Evolutionary conservation across 35 echinoderm and acorn worm genomes (phyloP).

Genomic region (Apostichopus japonicus): DNA sequence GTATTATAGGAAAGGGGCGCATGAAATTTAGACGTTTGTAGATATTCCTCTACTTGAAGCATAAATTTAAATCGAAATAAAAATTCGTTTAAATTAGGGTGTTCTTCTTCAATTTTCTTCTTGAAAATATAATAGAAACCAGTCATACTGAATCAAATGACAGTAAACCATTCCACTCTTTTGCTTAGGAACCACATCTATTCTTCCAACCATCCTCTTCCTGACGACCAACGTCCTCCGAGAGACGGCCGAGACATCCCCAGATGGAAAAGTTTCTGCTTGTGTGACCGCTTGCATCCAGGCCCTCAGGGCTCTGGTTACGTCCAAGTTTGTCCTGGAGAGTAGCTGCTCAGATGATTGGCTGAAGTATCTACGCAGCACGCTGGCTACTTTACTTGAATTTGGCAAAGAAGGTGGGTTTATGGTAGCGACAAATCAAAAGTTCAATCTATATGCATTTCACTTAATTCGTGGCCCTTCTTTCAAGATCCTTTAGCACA

Average conservation of each 20-base stretch:
- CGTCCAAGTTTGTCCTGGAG: conserved; percentile 73
- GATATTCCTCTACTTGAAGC: no score
- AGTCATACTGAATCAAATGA: no score
- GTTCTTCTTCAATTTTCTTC: no score
- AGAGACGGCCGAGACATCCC: conserved; percentile 77
- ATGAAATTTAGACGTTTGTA: no score
- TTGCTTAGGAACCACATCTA: conserved; percentile 79
- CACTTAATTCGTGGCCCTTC: no score
- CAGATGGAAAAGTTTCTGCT: conserved; percentile 76
- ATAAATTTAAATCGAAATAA: no score
- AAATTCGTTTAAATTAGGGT: no score
- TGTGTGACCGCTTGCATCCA: conserved; percentile 84
- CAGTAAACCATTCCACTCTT: not conserved
- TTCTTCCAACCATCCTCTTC: conserved; percentile 96
- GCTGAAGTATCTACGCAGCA: conserved; percentile 85
- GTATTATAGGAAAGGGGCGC: no score
- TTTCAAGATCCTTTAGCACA: no score
- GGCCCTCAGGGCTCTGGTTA: conserved; percentile 70
- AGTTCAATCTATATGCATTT: no score
- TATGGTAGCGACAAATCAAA: not conserved
- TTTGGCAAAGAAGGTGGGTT: conserved; percentile 78
- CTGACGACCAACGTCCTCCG: conserved; percentile 91
- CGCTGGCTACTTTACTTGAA: conserved; percentile 89
- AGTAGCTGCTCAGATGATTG: conserved; percentile 79
- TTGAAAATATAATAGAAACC: no score